Evolutionary conservation across 2,797 vertebrate species (phyloP).

Genomic region (Rhinogobio ventralis): DNA sequence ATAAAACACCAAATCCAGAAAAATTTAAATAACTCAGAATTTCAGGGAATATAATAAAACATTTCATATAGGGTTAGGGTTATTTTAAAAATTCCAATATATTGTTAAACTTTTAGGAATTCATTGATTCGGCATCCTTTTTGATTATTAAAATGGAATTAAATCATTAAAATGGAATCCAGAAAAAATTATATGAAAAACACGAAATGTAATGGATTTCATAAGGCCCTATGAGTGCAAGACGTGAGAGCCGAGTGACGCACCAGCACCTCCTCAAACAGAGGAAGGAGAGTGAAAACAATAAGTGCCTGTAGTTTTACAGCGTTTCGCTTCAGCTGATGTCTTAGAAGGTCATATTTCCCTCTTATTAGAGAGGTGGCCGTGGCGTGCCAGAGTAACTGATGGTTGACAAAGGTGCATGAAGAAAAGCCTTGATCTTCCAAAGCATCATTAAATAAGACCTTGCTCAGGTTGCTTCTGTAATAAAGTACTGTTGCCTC

Average conservation of each 20-base stretch:
- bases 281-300: slow-evolving; percentile 14
- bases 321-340: slow-evolving; percentile 52
- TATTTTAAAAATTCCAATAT: too few relatives aligned
- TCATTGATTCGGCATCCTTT: neutral
- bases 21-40: neutral
- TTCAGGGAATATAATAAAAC: neutral
- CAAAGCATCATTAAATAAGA: slow-evolving; percentile 65
- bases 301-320: neutral
- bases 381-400: slow-evolving; percentile 61
- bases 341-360: slow-evolving; percentile 50
- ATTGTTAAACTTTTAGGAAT: neutral
- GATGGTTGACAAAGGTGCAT: slow-evolving; percentile 55
- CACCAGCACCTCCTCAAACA: neutral
- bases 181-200: neutral
- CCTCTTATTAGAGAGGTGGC: slow-evolving; percentile 55
- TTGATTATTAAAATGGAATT: neutral
- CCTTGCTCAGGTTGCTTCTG: slow-evolving; percentile 62
- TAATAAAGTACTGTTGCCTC: slow-evolving; percentile 45
- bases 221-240: neutral
- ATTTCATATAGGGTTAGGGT: neutral
- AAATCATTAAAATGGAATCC: neutral
- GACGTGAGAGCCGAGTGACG: neutral
- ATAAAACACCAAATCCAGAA: neutral
- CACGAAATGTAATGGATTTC: accelerated
- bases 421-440: slow-evolving; percentile 53